Evolutionary conservation across 1,140 invertebrate genomes (phyloP).

Genomic region (Aphis gossypii): DNA sequence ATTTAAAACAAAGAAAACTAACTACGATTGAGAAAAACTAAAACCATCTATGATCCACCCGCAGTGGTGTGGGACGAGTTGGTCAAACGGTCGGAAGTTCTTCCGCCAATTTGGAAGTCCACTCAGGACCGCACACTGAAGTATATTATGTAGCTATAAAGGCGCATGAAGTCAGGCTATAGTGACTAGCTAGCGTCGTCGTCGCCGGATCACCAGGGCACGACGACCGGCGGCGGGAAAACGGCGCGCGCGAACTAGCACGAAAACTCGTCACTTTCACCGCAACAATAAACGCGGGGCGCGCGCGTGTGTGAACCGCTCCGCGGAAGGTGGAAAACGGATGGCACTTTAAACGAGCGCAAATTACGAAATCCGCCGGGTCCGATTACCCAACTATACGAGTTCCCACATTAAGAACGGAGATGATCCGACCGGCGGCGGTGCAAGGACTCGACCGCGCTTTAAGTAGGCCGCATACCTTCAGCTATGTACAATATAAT

Average conservation of each 20-base stretch:
- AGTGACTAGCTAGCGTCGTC: background rate
- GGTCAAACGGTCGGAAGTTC: too few relatives aligned
- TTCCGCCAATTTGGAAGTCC: background rate
- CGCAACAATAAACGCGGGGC: constrained; percentile 18
- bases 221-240: background rate
- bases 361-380: background rate
- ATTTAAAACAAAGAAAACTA: background rate
- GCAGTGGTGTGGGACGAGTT: too few relatives aligned
- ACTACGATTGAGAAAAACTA: background rate
- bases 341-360: constrained; percentile 32
- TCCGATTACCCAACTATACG: constrained; percentile 26
- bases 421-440: background rate
- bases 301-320: background rate
- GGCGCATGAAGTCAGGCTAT: background rate
- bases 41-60: background rate
- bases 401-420: constrained; percentile 48
- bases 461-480: background rate
- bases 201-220: background rate
- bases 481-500: too few relatives aligned
- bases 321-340: background rate
- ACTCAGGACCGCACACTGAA: background rate
- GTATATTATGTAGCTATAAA: background rate
- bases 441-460: background rate
- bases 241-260: background rate
- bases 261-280: constrained; percentile 53